Percentiles rank a stretch among this genome's conserved stretches.
Conservation (phyloP, 2,797 vertebrate genomes). For the Hippopotamyrus pictus region DNA sequence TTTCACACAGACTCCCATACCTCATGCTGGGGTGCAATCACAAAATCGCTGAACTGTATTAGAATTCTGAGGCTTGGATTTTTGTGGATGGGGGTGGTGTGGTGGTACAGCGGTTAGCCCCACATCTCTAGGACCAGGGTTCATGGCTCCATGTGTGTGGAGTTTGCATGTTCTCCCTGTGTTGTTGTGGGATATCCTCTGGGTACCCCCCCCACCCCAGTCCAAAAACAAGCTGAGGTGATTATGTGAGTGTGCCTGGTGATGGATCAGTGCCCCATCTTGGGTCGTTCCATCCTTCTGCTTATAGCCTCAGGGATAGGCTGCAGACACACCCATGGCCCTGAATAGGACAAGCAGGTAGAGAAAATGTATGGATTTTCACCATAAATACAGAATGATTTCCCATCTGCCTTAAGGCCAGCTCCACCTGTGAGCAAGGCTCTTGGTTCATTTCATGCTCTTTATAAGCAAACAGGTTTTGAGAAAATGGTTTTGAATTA, state of each 20-base stretch:
- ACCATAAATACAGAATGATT: background rate
- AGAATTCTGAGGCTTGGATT: background rate
- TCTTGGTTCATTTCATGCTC: background rate
- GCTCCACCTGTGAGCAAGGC: background rate
- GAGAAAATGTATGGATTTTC: background rate
- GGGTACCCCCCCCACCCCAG: background rate
- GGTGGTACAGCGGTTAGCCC: background rate
- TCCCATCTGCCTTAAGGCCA: background rate
- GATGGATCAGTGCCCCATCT: background rate
- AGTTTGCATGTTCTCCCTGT: background rate
- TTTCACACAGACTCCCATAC: background rate
- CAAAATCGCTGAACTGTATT: background rate
- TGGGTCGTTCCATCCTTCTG: background rate
- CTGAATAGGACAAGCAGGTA: background rate
- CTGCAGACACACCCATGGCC: background rate
- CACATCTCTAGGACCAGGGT: background rate
- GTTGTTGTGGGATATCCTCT: background rate
- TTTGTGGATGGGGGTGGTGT: background rate
- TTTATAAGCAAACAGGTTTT: background rate
- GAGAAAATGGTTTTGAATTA: background rate
- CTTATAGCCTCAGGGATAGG: no score
- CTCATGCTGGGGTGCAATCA: background rate
- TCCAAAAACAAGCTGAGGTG: background rate
- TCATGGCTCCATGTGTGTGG: background rate
- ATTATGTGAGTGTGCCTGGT: background rate